Conservation (phyloP, 2,113 vertebrate genomes). For the Gila orcuttii region DNA sequence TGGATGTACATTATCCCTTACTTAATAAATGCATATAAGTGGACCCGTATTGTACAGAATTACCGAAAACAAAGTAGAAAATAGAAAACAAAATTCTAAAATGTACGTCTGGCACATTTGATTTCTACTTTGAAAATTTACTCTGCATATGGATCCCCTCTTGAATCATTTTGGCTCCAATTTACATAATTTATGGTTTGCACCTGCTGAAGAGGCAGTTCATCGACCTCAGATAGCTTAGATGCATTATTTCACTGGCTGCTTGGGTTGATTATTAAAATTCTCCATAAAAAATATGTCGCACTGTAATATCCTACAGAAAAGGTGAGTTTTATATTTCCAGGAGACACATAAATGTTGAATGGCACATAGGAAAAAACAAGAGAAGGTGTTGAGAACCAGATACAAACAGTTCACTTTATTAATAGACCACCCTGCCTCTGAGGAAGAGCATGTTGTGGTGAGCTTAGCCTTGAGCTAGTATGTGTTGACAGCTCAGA, state of each 20-base stretch:
- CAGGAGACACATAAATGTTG: neutral
- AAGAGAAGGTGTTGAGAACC: conserved; percentile 52
- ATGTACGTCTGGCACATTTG: neutral
- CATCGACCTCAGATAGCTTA: neutral
- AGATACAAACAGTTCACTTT: neutral
- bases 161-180: neutral
- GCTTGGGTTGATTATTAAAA: neutral
- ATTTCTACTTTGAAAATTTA: neutral
- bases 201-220: neutral
- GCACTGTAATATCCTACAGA: neutral
- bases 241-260: neutral
- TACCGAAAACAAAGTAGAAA: too few relatives aligned
- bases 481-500: conserved; percentile 19
- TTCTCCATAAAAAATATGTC: neutral
- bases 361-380: neutral
- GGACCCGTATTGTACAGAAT: too few relatives aligned
- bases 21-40: too few relatives aligned
- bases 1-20: too few relatives aligned
- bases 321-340: neutral
- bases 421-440: conserved; percentile 50
- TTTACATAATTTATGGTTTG: neutral
- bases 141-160: neutral
- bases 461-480: conserved; percentile 49
- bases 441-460: conserved; percentile 50
- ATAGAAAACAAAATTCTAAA: too few relatives aligned